Conservation (phyloP, 2,888 invertebrate species). For the Sisyra nigra region DNA sequence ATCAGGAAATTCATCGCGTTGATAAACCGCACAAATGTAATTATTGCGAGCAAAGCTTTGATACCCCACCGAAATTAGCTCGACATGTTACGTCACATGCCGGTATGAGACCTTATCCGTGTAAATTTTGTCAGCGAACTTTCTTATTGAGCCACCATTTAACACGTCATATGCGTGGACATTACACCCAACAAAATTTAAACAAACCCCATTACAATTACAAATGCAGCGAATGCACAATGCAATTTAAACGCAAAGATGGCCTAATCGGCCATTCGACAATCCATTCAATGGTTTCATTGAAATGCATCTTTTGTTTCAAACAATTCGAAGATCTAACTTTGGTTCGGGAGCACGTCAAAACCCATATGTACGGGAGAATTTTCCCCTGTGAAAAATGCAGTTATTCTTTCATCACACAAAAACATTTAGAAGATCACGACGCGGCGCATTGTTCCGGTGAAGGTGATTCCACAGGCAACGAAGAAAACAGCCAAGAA, state of each 20-base stretch:
- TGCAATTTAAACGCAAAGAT: constrained; percentile 43
- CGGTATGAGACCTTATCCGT: constrained; percentile 53
- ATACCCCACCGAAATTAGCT: constrained; percentile 47
- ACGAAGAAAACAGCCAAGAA: constrained; percentile 10
- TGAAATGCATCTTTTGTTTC: constrained; percentile 61
- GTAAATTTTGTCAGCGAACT: constrained; percentile 57
- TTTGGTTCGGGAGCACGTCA: constrained; percentile 54
- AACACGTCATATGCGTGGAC: constrained; percentile 39
- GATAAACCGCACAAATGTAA: constrained; percentile 44
- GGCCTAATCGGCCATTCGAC: constrained; percentile 61
- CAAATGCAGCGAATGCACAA: constrained; percentile 40
- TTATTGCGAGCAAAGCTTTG: constrained; percentile 46
- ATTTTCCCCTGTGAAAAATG: constrained; percentile 51
- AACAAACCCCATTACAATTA: constrained; percentile 24
- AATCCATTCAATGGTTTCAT: constrained; percentile 55
- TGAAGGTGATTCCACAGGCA: constrained; percentile 15
- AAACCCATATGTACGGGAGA: constrained; percentile 50
- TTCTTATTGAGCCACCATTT: constrained; percentile 64
- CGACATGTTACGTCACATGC: constrained; percentile 56
- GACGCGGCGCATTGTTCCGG: constrained; percentile 33
- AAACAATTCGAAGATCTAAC: constrained; percentile 49
- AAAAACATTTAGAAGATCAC: constrained; percentile 42
- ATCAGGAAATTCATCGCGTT: constrained; percentile 37
- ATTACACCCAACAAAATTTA: constrained; percentile 27
- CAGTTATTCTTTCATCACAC: constrained; percentile 47